These are phyloP conservation scores for Toxotes jaculatrix DNA, from an alignment of 2,113 vertebrate genomes.

Conservation along the genomic window DNA sequence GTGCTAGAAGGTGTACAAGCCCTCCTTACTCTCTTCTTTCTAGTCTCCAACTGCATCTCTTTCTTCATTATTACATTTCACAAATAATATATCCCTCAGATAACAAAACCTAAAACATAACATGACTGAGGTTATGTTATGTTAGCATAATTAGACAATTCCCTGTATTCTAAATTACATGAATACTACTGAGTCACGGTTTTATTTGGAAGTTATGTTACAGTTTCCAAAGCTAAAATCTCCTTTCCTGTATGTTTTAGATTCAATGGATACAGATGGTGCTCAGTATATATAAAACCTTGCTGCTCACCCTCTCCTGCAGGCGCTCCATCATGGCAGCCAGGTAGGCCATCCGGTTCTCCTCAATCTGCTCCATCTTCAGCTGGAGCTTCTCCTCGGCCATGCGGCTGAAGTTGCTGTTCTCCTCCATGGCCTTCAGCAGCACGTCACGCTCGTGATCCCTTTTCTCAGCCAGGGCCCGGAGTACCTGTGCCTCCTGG, in stretches of 20 bases:
- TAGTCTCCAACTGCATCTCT: not conserved
- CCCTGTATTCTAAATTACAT: too few relatives aligned
- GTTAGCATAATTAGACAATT: too few relatives aligned
- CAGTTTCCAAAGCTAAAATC: too few relatives aligned
- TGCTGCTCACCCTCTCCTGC: slow-evolving; percentile 91
- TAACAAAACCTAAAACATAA: too few relatives aligned
- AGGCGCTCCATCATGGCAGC: slow-evolving; percentile 93
- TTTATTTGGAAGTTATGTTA: too few relatives aligned
- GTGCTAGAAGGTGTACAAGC: not conserved
- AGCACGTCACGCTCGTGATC: slow-evolving; percentile 96
- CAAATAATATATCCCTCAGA: too few relatives aligned
- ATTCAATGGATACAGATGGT: too few relatives aligned
- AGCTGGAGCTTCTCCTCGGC: slow-evolving; percentile 94
- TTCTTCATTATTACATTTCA: not conserved
- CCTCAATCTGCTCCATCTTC: slow-evolving; percentile 97
- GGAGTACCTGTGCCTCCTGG: slow-evolving; percentile 94
- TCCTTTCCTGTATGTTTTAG: too few relatives aligned
- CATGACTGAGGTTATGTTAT: too few relatives aligned
- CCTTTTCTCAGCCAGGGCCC: slow-evolving; percentile 92
- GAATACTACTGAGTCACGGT: too few relatives aligned
- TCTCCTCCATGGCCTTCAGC: slow-evolving; percentile 97
- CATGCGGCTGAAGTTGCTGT: slow-evolving; percentile 98
- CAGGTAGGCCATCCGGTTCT: slow-evolving; percentile 93
- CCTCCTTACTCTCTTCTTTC: too few relatives aligned
- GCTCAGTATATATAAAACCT: not conserved